A percentile compares a stretch with the other conserved stretches of the same genome.
phyloP scores from a whole-genome alignment of 2,113 vertebrate genomes.

The Scophthalmus maximus region DNA sequence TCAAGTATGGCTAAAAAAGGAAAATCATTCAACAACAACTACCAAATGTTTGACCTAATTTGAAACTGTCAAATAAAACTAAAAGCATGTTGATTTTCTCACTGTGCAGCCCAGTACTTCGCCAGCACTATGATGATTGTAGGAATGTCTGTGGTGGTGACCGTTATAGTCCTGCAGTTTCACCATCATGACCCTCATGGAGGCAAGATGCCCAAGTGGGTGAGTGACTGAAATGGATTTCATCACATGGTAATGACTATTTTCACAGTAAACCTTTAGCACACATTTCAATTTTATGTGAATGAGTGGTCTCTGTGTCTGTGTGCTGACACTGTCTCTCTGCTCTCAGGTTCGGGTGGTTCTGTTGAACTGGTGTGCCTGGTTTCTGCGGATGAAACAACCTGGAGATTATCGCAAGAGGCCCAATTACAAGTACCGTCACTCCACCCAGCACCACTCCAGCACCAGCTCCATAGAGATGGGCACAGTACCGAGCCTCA shows the following conservation, averaged over 20 bases:
- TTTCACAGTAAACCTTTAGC: background rate
- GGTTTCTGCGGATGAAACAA: conserved; percentile 97
- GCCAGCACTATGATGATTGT: conserved; percentile 95
- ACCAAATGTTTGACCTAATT: background rate
- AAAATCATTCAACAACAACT: background rate
- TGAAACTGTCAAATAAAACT: background rate
- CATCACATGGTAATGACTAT: background rate
- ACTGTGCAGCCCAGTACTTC: conserved; percentile 89
- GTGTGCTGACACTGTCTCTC: background rate
- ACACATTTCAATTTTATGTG: conserved; percentile 1
- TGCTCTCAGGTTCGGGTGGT: conserved; percentile 89
- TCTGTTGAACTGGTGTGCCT: conserved; percentile 96
- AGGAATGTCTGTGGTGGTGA: conserved; percentile 92
- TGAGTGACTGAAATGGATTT: conserved; percentile 72
- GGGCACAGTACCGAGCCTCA: conserved; percentile 63
- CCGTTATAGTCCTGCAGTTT: conserved; percentile 92
- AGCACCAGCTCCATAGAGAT: conserved; percentile 86
- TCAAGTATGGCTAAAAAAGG: background rate
- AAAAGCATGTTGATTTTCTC: background rate
- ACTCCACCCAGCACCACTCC: conserved; percentile 83
- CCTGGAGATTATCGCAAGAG: conserved; percentile 90
- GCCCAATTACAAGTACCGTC: conserved; percentile 81
- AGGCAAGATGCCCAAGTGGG: conserved; percentile 94
- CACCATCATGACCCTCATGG: conserved; percentile 93
- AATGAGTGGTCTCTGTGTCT: background rate